Evolutionary conservation across 35 echinoderm and acorn worm genomes (phyloP).

Genomic region (Apostichopus japonicus): DNA sequence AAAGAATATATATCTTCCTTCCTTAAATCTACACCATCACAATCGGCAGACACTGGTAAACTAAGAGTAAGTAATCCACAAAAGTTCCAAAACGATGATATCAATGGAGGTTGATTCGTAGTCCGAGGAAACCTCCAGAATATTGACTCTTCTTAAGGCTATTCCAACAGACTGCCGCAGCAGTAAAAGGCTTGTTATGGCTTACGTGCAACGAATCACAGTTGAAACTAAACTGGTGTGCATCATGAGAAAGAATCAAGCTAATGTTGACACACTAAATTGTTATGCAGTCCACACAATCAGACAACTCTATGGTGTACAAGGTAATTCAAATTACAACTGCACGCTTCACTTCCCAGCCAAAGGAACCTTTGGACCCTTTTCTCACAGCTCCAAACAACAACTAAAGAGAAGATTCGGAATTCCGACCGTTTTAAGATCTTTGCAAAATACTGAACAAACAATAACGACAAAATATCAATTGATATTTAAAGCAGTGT

Average conservation of each 20-base stretch:
- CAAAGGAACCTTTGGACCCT: slow-evolving; percentile 24
- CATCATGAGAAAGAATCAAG: background rate
- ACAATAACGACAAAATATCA: background rate
- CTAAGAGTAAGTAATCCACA: too few species aligned
- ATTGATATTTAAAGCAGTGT: background rate
- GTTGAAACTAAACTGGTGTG: too few species aligned
- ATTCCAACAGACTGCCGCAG: too few species aligned
- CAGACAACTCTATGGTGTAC: background rate
- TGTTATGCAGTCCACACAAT: slow-evolving; percentile 13
- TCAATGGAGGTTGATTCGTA: too few species aligned
- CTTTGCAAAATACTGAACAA: slow-evolving; percentile 9
- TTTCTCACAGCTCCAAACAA: background rate
- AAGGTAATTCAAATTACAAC: background rate
- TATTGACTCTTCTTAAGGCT: too few species aligned
- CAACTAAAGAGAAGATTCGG: background rate
- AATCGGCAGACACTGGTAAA: too few species aligned
- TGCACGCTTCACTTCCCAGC: slow-evolving; percentile 20
- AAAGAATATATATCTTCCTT: too few species aligned
- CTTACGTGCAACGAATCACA: too few species aligned
- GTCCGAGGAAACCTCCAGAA: too few species aligned
- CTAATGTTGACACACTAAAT: background rate
- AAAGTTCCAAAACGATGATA: too few species aligned
- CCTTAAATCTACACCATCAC: too few species aligned
- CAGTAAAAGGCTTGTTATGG: too few species aligned
- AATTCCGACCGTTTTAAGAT: background rate